Evolutionary conservation across 1,140 invertebrate species (phyloP).

Genomic region (Drusus annulatus): DNA sequence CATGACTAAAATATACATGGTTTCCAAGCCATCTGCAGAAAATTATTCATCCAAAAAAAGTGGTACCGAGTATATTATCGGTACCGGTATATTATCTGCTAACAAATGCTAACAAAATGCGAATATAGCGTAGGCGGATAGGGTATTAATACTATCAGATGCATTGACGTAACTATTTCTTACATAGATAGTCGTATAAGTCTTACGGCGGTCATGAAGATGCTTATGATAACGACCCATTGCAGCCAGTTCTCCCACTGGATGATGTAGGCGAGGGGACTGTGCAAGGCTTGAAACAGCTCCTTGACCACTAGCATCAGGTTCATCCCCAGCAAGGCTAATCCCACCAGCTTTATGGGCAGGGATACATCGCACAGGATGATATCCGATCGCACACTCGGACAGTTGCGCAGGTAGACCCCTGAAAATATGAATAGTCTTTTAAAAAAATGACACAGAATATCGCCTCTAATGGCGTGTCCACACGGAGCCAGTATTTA

Average conservation of each 20-base stretch:
- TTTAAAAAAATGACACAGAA: too few relatives aligned
- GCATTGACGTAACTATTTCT: too few relatives aligned
- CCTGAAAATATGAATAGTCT: slow-evolving; percentile 28
- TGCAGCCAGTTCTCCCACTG: slow-evolving; percentile 90
- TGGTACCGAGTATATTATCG: too few relatives aligned
- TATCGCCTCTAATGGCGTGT: too few relatives aligned
- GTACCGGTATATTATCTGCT: too few relatives aligned
- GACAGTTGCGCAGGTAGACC: slow-evolving; percentile 67
- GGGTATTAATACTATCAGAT: too few relatives aligned
- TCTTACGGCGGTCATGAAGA: slow-evolving; percentile 75
- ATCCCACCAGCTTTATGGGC: slow-evolving; percentile 72
- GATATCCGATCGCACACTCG: slow-evolving; percentile 5
- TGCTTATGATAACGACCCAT: slow-evolving; percentile 80
- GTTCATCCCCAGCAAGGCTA: slow-evolving; percentile 76
- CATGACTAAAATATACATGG: too few relatives aligned
- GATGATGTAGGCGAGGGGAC: slow-evolving; percentile 78
- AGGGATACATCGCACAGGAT: slow-evolving; percentile 66
- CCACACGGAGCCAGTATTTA: too few relatives aligned
- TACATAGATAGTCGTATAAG: neutral
- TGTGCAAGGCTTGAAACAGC: slow-evolving; percentile 78
- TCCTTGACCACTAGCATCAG: slow-evolving; percentile 78
- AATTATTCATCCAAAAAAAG: too few relatives aligned
- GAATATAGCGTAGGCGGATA: too few relatives aligned
- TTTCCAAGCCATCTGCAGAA: too few relatives aligned
- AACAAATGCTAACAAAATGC: too few relatives aligned